Conservation (phyloP, 2,113 vertebrate genomes). For the Variabilichromis moorii region DNA sequence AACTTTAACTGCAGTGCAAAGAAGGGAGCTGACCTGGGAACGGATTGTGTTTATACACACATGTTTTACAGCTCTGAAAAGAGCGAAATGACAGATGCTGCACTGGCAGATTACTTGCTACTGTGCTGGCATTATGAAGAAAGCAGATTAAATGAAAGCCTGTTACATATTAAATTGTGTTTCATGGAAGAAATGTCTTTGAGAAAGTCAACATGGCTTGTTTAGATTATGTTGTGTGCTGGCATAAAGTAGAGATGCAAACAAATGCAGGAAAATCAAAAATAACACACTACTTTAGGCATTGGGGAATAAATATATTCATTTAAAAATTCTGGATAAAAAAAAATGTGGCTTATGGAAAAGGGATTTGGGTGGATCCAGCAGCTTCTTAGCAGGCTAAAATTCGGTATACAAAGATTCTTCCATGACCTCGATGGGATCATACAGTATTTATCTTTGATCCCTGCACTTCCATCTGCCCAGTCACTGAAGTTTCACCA, state of each 20-base stretch:
- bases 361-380: background rate
- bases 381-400: background rate
- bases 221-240: background rate
- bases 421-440: background rate
- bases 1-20: background rate
- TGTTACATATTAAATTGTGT: background rate
- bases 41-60: background rate
- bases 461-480: background rate
- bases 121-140: background rate
- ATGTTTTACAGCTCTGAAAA: background rate
- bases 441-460: background rate
- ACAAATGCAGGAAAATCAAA: background rate
- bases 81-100: background rate
- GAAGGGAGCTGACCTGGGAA: background rate
- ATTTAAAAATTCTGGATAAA: background rate
- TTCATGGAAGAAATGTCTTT: background rate
- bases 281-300: background rate
- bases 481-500: background rate
- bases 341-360: background rate
- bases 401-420: background rate
- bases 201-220: background rate
- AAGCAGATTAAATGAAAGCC: background rate
- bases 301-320: background rate
- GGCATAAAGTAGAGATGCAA: background rate
- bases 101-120: background rate